Evolutionary conservation across 2,797 vertebrate genomes (phyloP).

Genomic region (Enteromius trimaculatus): DNA sequence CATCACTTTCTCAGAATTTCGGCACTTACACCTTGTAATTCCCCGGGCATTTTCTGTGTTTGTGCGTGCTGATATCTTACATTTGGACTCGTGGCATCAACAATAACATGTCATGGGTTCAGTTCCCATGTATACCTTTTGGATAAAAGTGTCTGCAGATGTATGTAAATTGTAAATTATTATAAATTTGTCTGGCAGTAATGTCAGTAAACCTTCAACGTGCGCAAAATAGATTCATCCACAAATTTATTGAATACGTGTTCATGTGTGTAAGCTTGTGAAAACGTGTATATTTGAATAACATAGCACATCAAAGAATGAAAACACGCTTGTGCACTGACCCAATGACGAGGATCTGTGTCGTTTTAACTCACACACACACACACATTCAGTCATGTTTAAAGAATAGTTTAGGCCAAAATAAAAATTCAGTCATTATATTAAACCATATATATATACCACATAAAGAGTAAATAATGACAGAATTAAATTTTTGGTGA

Average conservation of each 20-base stretch:
- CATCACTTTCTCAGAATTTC: neutral
- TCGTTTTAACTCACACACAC: slow-evolving; percentile 19
- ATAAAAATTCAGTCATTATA: neutral
- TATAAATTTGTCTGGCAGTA: neutral
- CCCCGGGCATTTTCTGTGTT: neutral
- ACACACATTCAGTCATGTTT: slow-evolving; percentile 7
- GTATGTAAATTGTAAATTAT: neutral
- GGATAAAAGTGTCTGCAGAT: neutral
- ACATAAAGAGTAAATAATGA: too few species aligned
- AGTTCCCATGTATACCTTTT: neutral
- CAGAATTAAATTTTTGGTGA: neutral
- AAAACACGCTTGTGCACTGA: slow-evolving; percentile 24
- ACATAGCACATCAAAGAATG: neutral
- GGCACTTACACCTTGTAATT: neutral
- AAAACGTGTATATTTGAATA: neutral
- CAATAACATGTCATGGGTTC: neutral
- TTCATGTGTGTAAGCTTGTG: neutral
- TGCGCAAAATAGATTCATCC: slow-evolving; percentile 9
- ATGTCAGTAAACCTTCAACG: neutral
- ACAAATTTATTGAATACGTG: neutral
- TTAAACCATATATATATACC: neutral
- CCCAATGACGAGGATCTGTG: slow-evolving; percentile 18
- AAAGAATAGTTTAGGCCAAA: neutral
- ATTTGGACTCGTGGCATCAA: neutral
- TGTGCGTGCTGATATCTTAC: neutral